Evolutionary conservation across 2,888 invertebrate genomes (phyloP).

Genomic region (Netelia melanura): DNA sequence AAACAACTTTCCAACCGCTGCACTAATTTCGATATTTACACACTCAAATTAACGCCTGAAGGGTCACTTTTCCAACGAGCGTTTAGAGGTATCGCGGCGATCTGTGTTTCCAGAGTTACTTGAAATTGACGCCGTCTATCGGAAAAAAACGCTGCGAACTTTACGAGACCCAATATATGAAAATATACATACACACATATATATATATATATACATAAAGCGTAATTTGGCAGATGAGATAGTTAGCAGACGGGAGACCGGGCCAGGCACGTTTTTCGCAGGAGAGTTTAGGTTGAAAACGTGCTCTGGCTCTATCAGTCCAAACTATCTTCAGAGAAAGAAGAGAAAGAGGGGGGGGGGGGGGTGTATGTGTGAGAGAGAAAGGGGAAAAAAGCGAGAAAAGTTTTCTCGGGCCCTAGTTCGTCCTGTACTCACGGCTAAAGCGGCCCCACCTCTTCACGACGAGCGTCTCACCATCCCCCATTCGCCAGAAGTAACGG

Average conservation of each 20-base stretch:
- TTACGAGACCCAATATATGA: too few relatives aligned
- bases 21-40: too few relatives aligned
- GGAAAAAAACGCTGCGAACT: too few relatives aligned
- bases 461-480: slow-evolving; percentile 46
- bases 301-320: slow-evolving; percentile 47
- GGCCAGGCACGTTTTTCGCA: slow-evolving; percentile 50
- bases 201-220: slow-evolving; percentile 4
- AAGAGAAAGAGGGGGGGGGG: slow-evolving; percentile 20
- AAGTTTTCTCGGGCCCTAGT: slow-evolving; percentile 49
- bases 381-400: slow-evolving; percentile 61
- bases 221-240: slow-evolving; percentile 62
- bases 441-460: slow-evolving; percentile 50
- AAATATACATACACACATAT: not conserved
- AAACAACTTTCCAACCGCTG: too few relatives aligned
- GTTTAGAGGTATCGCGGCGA: too few relatives aligned
- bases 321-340: slow-evolving; percentile 24
- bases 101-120: too few relatives aligned
- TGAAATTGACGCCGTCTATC: too few relatives aligned
- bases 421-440: slow-evolving; percentile 11
- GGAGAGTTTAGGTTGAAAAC: slow-evolving; percentile 59
- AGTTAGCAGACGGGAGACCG: slow-evolving; percentile 54
- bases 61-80: too few relatives aligned
- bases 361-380: slow-evolving; percentile 12
- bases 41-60: too few relatives aligned
- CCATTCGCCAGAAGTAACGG: slow-evolving; percentile 52